Evolutionary conservation across 2,797 vertebrate genomes (phyloP).

Genomic region (Notamacropus eugenii): DNA sequence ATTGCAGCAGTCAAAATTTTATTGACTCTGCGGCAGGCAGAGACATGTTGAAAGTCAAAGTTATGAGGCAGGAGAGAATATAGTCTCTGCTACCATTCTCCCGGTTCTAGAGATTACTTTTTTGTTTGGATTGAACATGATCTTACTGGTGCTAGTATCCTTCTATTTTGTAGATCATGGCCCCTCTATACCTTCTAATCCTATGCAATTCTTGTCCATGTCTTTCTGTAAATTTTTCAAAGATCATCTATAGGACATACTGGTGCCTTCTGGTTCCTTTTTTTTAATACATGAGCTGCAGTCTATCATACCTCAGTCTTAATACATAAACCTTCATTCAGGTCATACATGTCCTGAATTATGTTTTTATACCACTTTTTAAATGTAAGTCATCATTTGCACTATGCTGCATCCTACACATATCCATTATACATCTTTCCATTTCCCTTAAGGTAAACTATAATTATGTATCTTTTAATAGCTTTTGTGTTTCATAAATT

Average conservation of each 20-base stretch:
- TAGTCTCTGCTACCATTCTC: background rate
- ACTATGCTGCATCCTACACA: background rate
- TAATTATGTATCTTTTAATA: background rate
- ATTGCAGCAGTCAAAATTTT: background rate
- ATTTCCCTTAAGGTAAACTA: background rate
- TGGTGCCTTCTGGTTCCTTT: background rate
- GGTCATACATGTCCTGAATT: background rate
- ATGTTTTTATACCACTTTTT: background rate
- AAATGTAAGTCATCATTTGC: background rate
- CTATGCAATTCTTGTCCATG: background rate
- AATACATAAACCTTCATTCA: background rate
- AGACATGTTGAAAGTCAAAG: background rate
- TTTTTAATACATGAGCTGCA: background rate
- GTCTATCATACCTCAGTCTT: background rate
- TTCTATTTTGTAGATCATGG: background rate
- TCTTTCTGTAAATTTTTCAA: background rate
- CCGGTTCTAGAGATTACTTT: background rate
- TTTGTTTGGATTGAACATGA: background rate
- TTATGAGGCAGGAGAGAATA: background rate
- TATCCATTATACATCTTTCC: background rate
- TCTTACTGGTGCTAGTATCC: background rate
- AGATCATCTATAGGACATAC: background rate
- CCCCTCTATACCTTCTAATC: background rate
- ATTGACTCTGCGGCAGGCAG: background rate
- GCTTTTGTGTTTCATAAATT: background rate